These are phyloP conservation scores for Sphaerophoria rueppellii DNA, from an alignment of 2,888 invertebrate species.

Conservation along the genomic window DNA sequence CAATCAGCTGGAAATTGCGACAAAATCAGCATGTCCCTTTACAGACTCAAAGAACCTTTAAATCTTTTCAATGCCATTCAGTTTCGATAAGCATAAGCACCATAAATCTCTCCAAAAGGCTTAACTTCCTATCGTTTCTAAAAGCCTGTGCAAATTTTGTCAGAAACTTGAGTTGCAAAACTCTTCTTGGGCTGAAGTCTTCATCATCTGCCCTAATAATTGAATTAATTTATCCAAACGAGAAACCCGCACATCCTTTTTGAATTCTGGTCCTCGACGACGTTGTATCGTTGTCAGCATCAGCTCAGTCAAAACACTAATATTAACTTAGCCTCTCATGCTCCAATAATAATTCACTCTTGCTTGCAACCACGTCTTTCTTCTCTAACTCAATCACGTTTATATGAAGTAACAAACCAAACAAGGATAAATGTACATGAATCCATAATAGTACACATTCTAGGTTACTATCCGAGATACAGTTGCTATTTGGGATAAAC, in stretches of 20 bases:
- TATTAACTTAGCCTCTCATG: constrained; percentile 59
- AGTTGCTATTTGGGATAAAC: neutral
- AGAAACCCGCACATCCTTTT: neutral
- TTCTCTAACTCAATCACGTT: constrained; percentile 52
- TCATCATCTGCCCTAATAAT: constrained; percentile 64
- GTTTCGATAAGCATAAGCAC: too few species aligned
- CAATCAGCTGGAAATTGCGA: neutral
- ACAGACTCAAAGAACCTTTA: constrained; percentile 14
- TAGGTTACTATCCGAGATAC: neutral
- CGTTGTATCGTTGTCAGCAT: constrained; percentile 20
- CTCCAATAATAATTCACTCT: constrained; percentile 55
- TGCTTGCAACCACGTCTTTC: constrained; percentile 13
- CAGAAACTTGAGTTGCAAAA: constrained; percentile 9
- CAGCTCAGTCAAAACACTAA: constrained; percentile 42
- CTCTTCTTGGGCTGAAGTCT: constrained; percentile 13
- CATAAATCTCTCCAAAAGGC: neutral
- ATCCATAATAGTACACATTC: constrained; percentile 42
- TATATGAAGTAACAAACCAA: constrained; percentile 67
- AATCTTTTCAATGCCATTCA: too few species aligned
- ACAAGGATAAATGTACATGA: constrained; percentile 61
- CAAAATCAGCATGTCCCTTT: constrained; percentile 2
- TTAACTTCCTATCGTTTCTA: neutral
- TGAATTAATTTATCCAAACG: constrained; percentile 57
- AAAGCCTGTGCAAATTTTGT: neutral
- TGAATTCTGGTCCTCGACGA: too few species aligned